Evolutionary conservation across 1,140 invertebrate species (phyloP), one percentile per base, ranked within the genome.

Genomic region (Nasonia longicornis): DNA sequence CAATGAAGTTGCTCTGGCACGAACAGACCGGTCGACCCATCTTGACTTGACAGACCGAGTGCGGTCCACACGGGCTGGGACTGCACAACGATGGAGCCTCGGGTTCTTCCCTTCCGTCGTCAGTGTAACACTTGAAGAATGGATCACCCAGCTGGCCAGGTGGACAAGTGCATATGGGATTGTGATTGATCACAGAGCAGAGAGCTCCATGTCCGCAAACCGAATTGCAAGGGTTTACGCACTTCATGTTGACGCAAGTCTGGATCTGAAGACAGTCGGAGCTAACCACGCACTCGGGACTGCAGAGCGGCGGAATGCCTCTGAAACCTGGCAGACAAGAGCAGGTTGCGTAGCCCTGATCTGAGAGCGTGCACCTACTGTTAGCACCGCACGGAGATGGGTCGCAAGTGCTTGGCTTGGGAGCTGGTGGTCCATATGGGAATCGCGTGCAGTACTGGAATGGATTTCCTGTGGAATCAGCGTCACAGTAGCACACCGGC

Each of bases 21-120:
- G 95, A 96, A 86, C 95, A 96, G 0, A 96, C 95, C 14, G 95
- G 94, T 87, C 94, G 92, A 70, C 94, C 93, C 88, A 95, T 93
- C 89, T 94, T 94, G 64, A 96, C 92, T 92, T 95, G 94, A 87
- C 96, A 97, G 48, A 96, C 93, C 0, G 96, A 97, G 90, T 96
- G 96, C 16, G 95, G 94, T 75, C 96, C 96, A 90, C 96, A 97
- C 16, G 96, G 95, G 69, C 95, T 95, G 52, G 95, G 95, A 66
- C 92, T 88, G 87, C 96, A 97, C 31, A 95, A 95, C 20, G 90
- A 88, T 83, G 87, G 87, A 16, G 89, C 88, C 85, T 88, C 85
- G 80, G 84, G 84, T 64, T 90, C 88, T 78, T 58, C 26, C 31
- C 71, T 52, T 14, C 16, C 31, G 3, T 82, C 76, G 2, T 58